Conservation (phyloP, 2,113 vertebrate genomes). For the Notechis scutatus region DNA sequence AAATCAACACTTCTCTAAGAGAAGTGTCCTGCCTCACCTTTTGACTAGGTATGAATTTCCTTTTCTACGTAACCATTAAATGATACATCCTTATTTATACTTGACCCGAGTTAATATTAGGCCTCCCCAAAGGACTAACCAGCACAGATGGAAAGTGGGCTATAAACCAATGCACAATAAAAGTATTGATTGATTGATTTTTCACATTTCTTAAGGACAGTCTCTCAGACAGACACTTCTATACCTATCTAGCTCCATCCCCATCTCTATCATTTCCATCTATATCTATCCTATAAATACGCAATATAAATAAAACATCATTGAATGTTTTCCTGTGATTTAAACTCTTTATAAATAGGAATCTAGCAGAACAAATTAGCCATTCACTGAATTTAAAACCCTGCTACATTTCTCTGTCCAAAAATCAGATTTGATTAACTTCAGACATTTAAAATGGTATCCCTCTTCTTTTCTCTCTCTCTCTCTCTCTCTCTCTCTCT, state of each 20-base stretch:
- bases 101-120: not conserved
- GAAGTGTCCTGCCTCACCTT: not conserved
- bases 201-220: not conserved
- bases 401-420: not conserved
- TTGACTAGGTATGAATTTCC: not conserved
- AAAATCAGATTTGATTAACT: not conserved
- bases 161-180: not conserved
- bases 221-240: not conserved
- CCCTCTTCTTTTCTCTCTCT: not conserved
- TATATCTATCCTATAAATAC: too few relatives aligned
- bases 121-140: not conserved
- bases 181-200: not conserved
- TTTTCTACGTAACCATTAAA: not conserved
- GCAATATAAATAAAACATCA: not conserved
- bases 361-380: not conserved
- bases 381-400: too few relatives aligned
- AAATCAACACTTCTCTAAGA: not conserved
- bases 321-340: not conserved
- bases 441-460: not conserved
- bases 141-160: not conserved
- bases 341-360: not conserved
- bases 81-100: not conserved
- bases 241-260: not conserved
- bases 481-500: too few relatives aligned
- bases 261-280: too few relatives aligned